phyloP scores from a whole-genome alignment of 2,113 vertebrate genomes.

The Dipodomys ordii region DNA sequence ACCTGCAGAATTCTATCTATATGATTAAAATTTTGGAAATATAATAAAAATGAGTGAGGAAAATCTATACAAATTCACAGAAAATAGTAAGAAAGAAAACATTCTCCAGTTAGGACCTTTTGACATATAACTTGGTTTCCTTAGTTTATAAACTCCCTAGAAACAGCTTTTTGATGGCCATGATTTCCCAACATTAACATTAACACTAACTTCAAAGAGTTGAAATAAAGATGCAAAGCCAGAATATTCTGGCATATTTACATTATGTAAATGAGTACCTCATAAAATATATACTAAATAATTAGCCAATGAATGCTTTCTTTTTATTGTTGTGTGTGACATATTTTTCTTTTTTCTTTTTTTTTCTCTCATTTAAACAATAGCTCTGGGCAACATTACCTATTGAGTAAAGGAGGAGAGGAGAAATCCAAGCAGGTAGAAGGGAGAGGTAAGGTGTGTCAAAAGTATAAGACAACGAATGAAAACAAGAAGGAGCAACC shows the following conservation, averaged over 20 bases:
- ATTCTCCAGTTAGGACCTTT: not conserved
- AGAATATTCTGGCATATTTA: constrained; percentile 21
- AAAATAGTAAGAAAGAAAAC: constrained; percentile 16
- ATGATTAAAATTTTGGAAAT: constrained; percentile 18
- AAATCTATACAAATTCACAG: constrained; percentile 45
- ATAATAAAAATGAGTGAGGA: constrained; percentile 47
- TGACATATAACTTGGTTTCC: constrained; percentile 9
- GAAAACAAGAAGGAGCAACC: not conserved
- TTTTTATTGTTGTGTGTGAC: constrained; percentile 30
- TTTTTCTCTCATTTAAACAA: constrained; percentile 8
- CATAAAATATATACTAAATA: constrained; percentile 33
- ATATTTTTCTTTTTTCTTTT: not conserved
- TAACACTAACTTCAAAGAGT: constrained; percentile 35
- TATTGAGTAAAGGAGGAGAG: not conserved
- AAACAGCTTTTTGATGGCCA: constrained; percentile 16
- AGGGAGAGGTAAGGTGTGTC: not conserved
- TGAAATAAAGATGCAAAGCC: constrained; percentile 37
- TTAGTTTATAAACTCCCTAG: constrained; percentile 19
- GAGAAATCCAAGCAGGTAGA: constrained; percentile 5
- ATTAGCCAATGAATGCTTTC: constrained; percentile 6
- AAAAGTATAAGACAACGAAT: not conserved
- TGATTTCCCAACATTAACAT: constrained; percentile 41
- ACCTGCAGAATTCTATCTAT: constrained; percentile 29
- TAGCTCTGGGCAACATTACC: constrained; percentile 43
- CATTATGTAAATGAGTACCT: constrained; percentile 42